Percentiles rank a stretch among this genome's conserved stretches.
Conservation (phyloP, 2,888 invertebrate species). For the Iphiclides podalirius region DNA sequence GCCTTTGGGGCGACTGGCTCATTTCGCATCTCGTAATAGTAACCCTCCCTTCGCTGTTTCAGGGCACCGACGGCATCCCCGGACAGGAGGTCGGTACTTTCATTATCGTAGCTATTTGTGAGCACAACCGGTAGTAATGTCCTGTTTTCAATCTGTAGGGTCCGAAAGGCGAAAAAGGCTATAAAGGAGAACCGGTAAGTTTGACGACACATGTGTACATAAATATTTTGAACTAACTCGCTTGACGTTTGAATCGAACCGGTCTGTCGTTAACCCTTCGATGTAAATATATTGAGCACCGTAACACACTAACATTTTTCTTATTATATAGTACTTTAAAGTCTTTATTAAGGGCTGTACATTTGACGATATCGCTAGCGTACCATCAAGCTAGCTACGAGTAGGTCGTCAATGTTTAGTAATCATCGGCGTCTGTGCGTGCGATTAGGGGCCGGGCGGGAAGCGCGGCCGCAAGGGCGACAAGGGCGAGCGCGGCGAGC, state of each 20-base stretch:
- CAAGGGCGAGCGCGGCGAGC: conserved; percentile 95
- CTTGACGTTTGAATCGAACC: conserved; percentile 23
- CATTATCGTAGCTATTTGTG: conserved; percentile 20
- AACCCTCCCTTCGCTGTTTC: conserved; percentile 54
- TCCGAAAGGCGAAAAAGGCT: conserved; percentile 93
- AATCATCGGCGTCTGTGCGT: conserved; percentile 9
- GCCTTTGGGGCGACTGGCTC: neutral
- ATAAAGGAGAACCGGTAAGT: conserved; percentile 91
- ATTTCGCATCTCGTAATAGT: neutral
- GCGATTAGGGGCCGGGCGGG: conserved; percentile 90
- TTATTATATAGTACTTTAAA: no score
- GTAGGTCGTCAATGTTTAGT: conserved; percentile 26
- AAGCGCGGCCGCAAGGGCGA: conserved; percentile 96
- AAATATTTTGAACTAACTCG: conserved; percentile 17
- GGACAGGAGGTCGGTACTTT: conserved; percentile 87
- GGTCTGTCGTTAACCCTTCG: conserved; percentile 31
- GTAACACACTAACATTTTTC: conserved; percentile 8
- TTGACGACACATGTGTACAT: conserved; percentile 1
- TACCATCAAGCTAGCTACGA: no score
- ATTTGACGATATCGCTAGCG: no score
- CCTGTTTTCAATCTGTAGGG: conserved; percentile 82
- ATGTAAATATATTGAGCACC: conserved; percentile 13
- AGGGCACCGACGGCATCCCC: conserved; percentile 97
- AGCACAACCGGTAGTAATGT: conserved; percentile 23
- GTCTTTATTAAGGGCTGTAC: no score